A percentile compares a stretch with the other conserved stretches of the same genome.
Conservation (phyloP, 2,113 vertebrate genomes). For the Chitala chitala region DNA sequence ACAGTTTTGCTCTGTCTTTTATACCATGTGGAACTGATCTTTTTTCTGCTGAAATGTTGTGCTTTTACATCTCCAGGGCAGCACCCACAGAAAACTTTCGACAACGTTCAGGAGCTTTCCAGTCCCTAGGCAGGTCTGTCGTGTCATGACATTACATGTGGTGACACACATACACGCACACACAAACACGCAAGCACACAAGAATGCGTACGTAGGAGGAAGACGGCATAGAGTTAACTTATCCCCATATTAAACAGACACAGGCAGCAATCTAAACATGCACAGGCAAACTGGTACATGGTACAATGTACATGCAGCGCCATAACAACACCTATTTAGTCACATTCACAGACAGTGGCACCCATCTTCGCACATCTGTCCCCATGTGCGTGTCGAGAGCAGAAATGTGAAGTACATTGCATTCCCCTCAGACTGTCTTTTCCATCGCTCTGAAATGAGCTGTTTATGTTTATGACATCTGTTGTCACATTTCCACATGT, state of each 20-base stretch:
- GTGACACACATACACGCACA: not conserved
- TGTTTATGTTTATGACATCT: too few species aligned
- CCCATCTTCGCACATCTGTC: too few species aligned
- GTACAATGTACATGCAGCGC: too few species aligned
- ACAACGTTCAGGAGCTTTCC: conserved; percentile 63
- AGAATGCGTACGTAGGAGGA: not conserved
- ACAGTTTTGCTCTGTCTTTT: not conserved
- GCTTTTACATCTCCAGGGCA: conserved; percentile 45
- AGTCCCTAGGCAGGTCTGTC: conserved; percentile 60
- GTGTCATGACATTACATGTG: not conserved
- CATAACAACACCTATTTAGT: not conserved
- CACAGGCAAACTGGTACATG: too few species aligned
- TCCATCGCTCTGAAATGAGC: too few species aligned
- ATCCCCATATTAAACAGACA: too few species aligned
- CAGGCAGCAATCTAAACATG: too few species aligned
- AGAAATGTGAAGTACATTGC: too few species aligned
- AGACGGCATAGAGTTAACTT: not conserved
- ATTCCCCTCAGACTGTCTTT: too few species aligned
- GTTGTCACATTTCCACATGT: not conserved
- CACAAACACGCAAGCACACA: not conserved
- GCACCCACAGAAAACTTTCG: conserved; percentile 60
- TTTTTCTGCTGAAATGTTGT: not conserved
- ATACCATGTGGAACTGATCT: too few species aligned
- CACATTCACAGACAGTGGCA: too few species aligned
- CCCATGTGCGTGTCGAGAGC: too few species aligned